Percentiles rank a stretch among this genome's conserved stretches.
Conservation (phyloP, 2,113 vertebrate species). For the Leptocoma aspasia region DNA sequence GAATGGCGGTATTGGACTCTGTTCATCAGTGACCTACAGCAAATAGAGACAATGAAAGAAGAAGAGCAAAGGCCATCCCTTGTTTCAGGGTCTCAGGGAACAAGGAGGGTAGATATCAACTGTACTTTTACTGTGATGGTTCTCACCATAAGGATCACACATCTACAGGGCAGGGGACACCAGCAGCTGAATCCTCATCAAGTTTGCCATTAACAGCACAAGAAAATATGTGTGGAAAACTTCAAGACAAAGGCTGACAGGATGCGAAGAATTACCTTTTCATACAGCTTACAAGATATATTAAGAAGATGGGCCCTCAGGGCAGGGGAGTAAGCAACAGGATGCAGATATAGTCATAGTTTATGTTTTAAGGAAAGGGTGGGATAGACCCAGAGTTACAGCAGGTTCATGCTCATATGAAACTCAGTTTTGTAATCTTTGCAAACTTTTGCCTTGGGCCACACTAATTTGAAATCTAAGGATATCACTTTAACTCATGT, state of each 20-base stretch:
- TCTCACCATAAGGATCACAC: not conserved
- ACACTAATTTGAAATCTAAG: not conserved
- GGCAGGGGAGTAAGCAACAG: not conserved
- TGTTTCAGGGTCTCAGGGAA: not conserved
- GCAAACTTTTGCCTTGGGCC: not conserved
- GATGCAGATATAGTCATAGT: not conserved
- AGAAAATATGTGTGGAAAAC: not conserved
- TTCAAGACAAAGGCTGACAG: not conserved
- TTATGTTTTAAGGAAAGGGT: not conserved
- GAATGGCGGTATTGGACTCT: not conserved
- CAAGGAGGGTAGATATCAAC: not conserved
- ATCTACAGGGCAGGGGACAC: no score
- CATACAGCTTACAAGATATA: not conserved
- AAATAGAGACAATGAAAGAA: not conserved
- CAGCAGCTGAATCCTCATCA: not conserved
- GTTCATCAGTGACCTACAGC: not conserved
- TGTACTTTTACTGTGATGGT: fast-evolving
- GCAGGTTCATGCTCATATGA: not conserved
- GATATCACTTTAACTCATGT: not conserved
- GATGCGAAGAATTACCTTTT: not conserved
- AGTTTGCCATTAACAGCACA: not conserved
- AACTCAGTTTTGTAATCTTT: not conserved
- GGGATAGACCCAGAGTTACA: not conserved
- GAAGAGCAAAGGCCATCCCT: not conserved
- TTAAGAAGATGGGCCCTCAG: not conserved